A percentile compares a stretch with the other conserved stretches of the same genome.
Evolutionary conservation across 1,140 invertebrate species (phyloP).

Genomic region (Heliconius congener): DNA sequence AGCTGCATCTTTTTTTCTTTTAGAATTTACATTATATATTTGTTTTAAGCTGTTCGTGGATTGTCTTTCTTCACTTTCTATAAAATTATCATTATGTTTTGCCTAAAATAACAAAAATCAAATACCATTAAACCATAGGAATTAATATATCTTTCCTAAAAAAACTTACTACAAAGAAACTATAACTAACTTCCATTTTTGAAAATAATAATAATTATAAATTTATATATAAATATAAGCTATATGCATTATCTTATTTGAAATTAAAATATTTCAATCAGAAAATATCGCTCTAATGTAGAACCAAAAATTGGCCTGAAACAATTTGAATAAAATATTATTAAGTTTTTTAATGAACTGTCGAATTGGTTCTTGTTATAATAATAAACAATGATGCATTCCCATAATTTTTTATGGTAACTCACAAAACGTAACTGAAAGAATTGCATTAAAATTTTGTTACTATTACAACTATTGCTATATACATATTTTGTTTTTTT

Average conservation of each 20-base stretch:
- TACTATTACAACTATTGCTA: conserved; percentile 47
- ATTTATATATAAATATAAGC: conserved; percentile 4
- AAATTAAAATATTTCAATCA: conserved; percentile 11
- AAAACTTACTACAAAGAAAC: conserved; percentile 6
- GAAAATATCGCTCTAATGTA: conserved; percentile 6
- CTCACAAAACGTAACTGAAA: conserved; percentile 46
- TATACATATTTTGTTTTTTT: conserved; percentile 63
- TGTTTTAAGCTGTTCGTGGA: conserved; percentile 50
- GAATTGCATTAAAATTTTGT: conserved; percentile 70
- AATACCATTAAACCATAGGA: not conserved
- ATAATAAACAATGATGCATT: not conserved
- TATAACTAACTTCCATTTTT: conserved; percentile 63
- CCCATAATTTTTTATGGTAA: conserved; percentile 16
- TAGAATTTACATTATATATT: conserved; percentile 34
- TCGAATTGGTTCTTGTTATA: not conserved
- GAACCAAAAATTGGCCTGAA: conserved; percentile 11
- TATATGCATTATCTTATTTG: conserved; percentile 14
- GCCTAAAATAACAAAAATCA: conserved; percentile 15
- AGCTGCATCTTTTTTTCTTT: conserved; percentile 57
- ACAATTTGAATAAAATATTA: not conserved
- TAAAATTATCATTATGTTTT: conserved; percentile 5
- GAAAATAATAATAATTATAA: conserved; percentile 16
- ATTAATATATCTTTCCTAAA: not conserved
- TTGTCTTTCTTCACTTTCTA: conserved; percentile 49
- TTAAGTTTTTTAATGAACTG: not conserved